Evolutionary conservation across 1,140 invertebrate species (phyloP), one percentile per base, ranked within the genome.

Genomic region (Lycorma delicatula): DNA sequence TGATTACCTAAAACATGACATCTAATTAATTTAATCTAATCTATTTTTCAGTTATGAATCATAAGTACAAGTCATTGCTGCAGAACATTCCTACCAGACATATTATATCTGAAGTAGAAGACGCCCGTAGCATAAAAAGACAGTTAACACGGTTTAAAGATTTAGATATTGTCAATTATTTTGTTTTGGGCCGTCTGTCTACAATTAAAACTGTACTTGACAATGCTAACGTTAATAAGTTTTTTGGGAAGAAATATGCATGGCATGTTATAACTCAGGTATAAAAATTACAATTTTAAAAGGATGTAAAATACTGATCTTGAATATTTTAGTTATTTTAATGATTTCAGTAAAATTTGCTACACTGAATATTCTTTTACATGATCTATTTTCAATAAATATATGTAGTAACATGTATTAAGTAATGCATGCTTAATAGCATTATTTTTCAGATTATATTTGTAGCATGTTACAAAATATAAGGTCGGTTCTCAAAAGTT

Each of bases 41-140:
- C 38, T 26, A 28, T 58, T 51, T 67, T 70, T 20, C 71, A 87
- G 83, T 89, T 0, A 91, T 94, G 86, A 88, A 92, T 63, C 88
- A 93, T 73, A 93, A 94, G 71, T 93, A 92, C 73, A 92, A 92
- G 71, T 89, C 89, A 6, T 71, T 94, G 1, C 71, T 94, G 12
- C 79, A 91, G 68, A 93, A 94, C 71, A 84, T 93, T 25, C 86
- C 89, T 16, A 91, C 89, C 0, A 77, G 90, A 1, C 90, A 93
- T 67, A 82, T 92, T 1, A 92, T 91, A 22, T 81, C 84, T 1
- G 77, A 78, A 16, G 79, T 84, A 0, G 74, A 72, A 73, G 76
- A 69, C 69, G 70, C 72, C 44, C 64, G 60, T 61, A 70, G 72
- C 36, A 80, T 81, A 49, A 78, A 70, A 64, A 74, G 70, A 2